Evolutionary conservation across 2,113 vertebrate genomes (phyloP), one percentile per base, ranked within the genome.

Genomic region (Chaetura pelagica): DNA sequence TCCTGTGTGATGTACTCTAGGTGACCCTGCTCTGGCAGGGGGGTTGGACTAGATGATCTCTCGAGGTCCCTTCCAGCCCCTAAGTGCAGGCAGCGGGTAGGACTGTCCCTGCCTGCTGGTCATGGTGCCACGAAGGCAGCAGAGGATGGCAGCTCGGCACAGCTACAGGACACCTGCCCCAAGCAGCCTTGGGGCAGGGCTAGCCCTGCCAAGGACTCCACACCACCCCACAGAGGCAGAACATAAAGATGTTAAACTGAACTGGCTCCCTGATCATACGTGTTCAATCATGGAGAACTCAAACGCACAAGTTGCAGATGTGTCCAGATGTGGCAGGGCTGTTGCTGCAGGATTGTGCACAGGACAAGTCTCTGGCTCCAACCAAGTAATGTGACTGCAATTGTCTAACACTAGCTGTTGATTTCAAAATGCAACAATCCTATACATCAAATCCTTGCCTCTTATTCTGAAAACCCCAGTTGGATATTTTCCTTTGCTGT

Each of bases 121-220:
- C 10, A 2, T 10, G 7, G 9, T 9, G n/a, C 13, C 4, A 8
- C n/a, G 13, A 81, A 12, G 29, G 13, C 26, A 75, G 2, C 5
- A 0, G 10, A 21, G 6, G 5, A 57, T 9, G 35, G n/a, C 16
- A 62, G 19, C 29, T 3, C 2, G 16, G 80, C 51, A 7, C 42
- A 54, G 35, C 10, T 5, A 5, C 40, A 12, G 40, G 40, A 4
- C 0, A 1, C 6, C 1, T 1, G 4, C 5, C 17, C 4, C 14
- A 17, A 52, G 22, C 76, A 69, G 16, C 20, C 17, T 35, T 1
- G 1, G 8, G 3, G 3, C n/a, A 83, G 54, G 14, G n/a, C n/a
- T 7, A n/a, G 32, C 5, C 35, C 35, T 30, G 58, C 23, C 35
- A 44, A 81, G 16, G 44, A 26, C 58, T 49, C 32, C 20, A 32